These are phyloP conservation scores for Cryptoprocta ferox DNA, from an alignment of 2,797 vertebrate species.

Conservation along the genomic window DNA sequence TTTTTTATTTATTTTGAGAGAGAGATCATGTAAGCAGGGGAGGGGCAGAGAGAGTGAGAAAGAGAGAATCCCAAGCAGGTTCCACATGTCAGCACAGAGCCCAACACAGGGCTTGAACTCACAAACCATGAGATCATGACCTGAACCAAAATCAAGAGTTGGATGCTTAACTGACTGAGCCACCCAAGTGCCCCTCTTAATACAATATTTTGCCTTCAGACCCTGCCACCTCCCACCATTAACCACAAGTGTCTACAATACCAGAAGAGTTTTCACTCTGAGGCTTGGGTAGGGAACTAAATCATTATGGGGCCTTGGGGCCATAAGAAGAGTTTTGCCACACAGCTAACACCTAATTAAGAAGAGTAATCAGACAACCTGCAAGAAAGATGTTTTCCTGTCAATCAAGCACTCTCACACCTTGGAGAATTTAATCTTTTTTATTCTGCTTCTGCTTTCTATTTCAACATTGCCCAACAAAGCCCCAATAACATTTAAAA, in stretches of 20 bases:
- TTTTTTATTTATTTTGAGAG: too few species aligned
- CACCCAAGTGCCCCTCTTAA: too few species aligned
- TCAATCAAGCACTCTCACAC: background rate
- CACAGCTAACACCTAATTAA: background rate
- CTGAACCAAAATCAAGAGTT: too few species aligned
- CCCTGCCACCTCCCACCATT: fast-evolving
- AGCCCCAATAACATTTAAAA: background rate
- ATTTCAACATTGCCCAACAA: background rate
- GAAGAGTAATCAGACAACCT: background rate
- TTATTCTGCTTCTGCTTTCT: background rate
- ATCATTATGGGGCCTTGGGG: background rate
- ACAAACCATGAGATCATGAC: too few species aligned
- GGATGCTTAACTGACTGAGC: too few species aligned
- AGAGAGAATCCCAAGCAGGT: too few species aligned
- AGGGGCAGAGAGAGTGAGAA: too few species aligned
- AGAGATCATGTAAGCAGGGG: too few species aligned
- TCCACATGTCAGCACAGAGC: too few species aligned
- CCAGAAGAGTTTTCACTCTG: background rate
- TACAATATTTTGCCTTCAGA: background rate
- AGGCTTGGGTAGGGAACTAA: background rate
- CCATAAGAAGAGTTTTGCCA: background rate
- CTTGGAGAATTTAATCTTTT: background rate
- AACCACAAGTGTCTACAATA: background rate
- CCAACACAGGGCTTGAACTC: too few species aligned
- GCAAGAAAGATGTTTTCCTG: background rate